Conservation (phyloP, 2,113 vertebrate genomes). For the Salminus brasiliensis region DNA sequence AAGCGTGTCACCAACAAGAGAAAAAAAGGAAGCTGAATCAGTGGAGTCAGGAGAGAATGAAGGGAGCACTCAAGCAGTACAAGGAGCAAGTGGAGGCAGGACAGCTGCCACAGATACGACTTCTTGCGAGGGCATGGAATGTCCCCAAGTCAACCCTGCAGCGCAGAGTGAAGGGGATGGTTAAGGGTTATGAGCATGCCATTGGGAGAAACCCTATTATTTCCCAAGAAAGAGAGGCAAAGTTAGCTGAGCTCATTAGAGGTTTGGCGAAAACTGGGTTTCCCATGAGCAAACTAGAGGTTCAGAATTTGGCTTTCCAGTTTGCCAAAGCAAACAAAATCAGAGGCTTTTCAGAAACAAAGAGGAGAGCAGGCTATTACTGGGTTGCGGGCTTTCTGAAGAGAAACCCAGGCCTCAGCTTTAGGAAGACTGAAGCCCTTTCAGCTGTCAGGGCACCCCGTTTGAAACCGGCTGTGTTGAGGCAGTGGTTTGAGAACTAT, state of each 20-base stretch:
- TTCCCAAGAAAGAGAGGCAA: conserved; percentile 10
- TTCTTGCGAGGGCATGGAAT: conserved; percentile 22
- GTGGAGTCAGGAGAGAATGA: conserved; percentile 34
- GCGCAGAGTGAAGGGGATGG: conserved; percentile 24
- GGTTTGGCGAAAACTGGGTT: conserved; percentile 29
- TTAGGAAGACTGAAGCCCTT: conserved; percentile 19
- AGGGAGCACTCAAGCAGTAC: conserved; percentile 26
- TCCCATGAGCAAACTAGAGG: conserved; percentile 27
- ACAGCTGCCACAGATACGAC: not conserved
- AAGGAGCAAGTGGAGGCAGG: conserved; percentile 18
- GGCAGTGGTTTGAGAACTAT: conserved; percentile 30
- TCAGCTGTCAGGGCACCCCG: conserved; percentile 23
- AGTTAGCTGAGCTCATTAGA: conserved; percentile 16
- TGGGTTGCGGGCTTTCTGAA: conserved; percentile 26
- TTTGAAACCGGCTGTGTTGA: not conserved
- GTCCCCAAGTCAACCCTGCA: conserved; percentile 33
- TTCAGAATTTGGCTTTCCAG: conserved; percentile 45
- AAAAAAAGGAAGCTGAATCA: conserved; percentile 3
- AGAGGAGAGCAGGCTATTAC: conserved; percentile 16
- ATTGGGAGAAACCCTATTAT: conserved; percentile 34
- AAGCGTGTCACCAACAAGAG: not conserved
- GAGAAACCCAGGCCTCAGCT: conserved; percentile 16
- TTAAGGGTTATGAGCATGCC: conserved; percentile 2
- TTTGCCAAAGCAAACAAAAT: conserved; percentile 42
- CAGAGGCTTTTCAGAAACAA: not conserved